Percentiles rank a stretch among this genome's conserved stretches.
Evolutionary conservation across 1,140 invertebrate species (phyloP).

Genomic region (Coelopa frigida): DNA sequence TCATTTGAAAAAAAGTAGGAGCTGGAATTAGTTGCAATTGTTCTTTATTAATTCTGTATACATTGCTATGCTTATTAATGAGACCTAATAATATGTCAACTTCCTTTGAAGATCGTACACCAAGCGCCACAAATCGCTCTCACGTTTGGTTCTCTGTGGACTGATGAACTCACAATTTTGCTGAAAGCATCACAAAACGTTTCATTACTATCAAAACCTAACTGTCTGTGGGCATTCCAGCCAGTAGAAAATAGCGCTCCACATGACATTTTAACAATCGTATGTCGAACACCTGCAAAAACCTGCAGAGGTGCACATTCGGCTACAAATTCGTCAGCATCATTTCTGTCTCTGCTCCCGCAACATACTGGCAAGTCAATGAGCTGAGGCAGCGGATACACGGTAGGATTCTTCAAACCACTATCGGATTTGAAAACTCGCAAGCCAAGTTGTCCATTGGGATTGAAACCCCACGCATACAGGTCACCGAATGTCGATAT

Average conservation of each 20-base stretch:
- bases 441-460: slow-evolving; percentile 73
- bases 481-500: slow-evolving; percentile 69
- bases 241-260: slow-evolving; percentile 61
- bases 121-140: slow-evolving; percentile 31
- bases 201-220: slow-evolving; percentile 46
- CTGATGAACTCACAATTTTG: slow-evolving; percentile 8
- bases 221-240: slow-evolving; percentile 66
- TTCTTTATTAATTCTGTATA: background rate
- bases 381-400: slow-evolving; percentile 35
- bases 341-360: slow-evolving; percentile 46
- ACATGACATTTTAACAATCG: slow-evolving; percentile 54
- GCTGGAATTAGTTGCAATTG: too few relatives aligned
- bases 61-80: background rate
- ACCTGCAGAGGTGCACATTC: slow-evolving; percentile 50
- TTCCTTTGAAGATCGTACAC: slow-evolving; percentile 20
- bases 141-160: background rate
- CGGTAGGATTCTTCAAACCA: slow-evolving; percentile 26
- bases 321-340: slow-evolving; percentile 23
- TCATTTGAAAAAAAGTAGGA: too few relatives aligned
- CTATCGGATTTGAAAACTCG: slow-evolving; percentile 38
- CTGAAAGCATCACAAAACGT: slow-evolving; percentile 24
- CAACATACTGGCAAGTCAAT: slow-evolving; percentile 33
- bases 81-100: background rate
- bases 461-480: slow-evolving; percentile 90
- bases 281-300: slow-evolving; percentile 61